These are phyloP conservation scores for Aviceda subcristata DNA, from an alignment of 2,113 vertebrate genomes.

Conservation along the genomic window DNA sequence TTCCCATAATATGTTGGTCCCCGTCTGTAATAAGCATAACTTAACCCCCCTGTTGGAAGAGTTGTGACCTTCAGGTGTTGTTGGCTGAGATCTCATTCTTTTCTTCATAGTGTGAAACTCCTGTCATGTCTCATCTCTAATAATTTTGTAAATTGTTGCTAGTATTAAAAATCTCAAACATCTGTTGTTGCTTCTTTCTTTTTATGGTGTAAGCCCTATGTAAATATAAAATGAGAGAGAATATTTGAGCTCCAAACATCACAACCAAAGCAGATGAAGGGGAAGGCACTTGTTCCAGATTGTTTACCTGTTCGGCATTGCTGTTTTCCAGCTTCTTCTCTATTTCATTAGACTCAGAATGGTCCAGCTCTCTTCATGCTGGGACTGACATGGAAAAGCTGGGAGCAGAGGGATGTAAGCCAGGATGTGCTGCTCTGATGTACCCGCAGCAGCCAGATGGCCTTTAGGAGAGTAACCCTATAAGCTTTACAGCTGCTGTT, in stretches of 20 bases:
- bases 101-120: background rate
- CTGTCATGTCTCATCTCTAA: background rate
- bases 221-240: background rate
- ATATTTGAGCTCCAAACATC: background rate
- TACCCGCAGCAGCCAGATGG: background rate
- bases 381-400: background rate
- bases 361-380: background rate
- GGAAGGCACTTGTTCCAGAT: background rate
- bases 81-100: background rate
- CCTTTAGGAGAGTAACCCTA: background rate
- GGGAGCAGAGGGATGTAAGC: background rate
- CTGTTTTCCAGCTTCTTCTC: background rate
- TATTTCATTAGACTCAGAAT: background rate
- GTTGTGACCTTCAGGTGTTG: background rate
- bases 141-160: background rate
- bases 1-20: background rate
- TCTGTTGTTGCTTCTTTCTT: background rate
- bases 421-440: background rate
- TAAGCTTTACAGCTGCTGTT: background rate
- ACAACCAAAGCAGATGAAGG: background rate
- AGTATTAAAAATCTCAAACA: background rate
- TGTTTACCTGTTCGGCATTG: background rate
- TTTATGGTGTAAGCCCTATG: background rate
- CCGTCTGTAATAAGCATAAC: background rate
- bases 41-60: background rate